These are phyloP conservation scores for Stegastes partitus DNA, from an alignment of 2,113 vertebrate genomes.

Conservation along the genomic window DNA sequence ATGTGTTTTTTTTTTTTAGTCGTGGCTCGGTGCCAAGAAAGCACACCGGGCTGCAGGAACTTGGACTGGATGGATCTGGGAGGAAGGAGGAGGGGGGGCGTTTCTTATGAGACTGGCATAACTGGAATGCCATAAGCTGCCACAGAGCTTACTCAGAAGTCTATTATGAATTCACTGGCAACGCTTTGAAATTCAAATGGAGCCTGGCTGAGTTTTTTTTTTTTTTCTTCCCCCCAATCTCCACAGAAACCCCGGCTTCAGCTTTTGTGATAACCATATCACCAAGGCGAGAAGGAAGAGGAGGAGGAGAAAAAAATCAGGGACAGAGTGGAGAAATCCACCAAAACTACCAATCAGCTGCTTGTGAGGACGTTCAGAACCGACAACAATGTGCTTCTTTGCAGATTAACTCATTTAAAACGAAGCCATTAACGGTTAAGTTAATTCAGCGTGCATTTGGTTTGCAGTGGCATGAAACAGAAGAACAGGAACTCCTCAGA, in stretches of 20 bases:
- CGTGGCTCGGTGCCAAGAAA: slow-evolving; percentile 21
- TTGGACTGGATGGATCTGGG: not conserved
- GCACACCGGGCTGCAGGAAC: slow-evolving; percentile 34
- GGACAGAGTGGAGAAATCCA: not conserved
- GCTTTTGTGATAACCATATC: slow-evolving; percentile 44
- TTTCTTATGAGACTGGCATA: slow-evolving; percentile 43
- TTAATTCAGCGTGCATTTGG: too few species aligned
- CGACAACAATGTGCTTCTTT: too few species aligned
- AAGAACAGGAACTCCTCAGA: too few species aligned
- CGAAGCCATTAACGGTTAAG: too few species aligned
- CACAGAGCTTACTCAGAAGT: slow-evolving; percentile 65
- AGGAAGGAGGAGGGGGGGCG: not conserved
- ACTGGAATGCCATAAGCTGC: slow-evolving; percentile 65
- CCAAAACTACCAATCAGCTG: not conserved
- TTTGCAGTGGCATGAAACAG: too few species aligned
- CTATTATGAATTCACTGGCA: slow-evolving; percentile 65
- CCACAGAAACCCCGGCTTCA: slow-evolving; percentile 47
- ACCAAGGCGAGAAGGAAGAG: not conserved
- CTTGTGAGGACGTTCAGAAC: too few species aligned
- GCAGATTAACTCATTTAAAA: too few species aligned
- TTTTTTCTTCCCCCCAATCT: slow-evolving; percentile 30
- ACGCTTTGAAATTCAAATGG: slow-evolving; percentile 72
- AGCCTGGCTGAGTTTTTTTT: slow-evolving; percentile 32
- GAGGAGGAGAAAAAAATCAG: not conserved
- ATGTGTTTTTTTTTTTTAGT: slow-evolving; percentile 13